Conservation (phyloP, 2,888 invertebrate genomes). For the Electrophaes corylata region DNA sequence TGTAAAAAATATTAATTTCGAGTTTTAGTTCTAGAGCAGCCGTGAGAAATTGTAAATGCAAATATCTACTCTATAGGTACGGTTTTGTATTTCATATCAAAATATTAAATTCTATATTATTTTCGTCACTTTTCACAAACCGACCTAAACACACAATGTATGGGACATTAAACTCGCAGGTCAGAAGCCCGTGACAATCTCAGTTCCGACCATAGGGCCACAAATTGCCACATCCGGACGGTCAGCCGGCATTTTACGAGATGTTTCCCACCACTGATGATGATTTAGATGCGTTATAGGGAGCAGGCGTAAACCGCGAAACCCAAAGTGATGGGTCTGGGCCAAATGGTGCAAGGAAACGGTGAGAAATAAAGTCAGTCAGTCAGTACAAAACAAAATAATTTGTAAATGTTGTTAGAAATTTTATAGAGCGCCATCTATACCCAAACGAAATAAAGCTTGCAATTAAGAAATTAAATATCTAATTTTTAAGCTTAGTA, state of each 20-base stretch:
- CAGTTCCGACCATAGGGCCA: conserved; percentile 43
- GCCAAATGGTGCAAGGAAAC: conserved; percentile 3
- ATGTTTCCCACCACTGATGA: conserved; percentile 75
- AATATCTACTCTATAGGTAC: too few relatives aligned
- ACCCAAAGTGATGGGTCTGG: conserved; percentile 18
- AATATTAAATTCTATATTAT: conserved; percentile 10
- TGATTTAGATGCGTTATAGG: conserved; percentile 78
- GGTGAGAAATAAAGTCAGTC: conserved; percentile 20
- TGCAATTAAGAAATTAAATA: too few relatives aligned
- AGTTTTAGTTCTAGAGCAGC: background rate
- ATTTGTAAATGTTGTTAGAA: too few relatives aligned
- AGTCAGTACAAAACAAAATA: too few relatives aligned
- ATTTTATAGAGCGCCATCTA: too few relatives aligned
- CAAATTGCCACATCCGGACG: conserved; percentile 50
- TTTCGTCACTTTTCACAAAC: conserved; percentile 5
- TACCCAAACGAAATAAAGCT: too few relatives aligned
- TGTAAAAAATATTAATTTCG: background rate
- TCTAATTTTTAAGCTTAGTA: too few relatives aligned
- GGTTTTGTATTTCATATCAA: too few relatives aligned
- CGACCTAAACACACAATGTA: conserved; percentile 30
- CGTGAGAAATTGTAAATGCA: too few relatives aligned
- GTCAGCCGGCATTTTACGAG: conserved; percentile 77
- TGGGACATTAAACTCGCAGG: conserved; percentile 26
- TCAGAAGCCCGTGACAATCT: conserved; percentile 38
- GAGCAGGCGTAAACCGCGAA: conserved; percentile 65